phyloP scores from a whole-genome alignment of 2,888 invertebrate species.

The Melinopterus prodromus region DNA sequence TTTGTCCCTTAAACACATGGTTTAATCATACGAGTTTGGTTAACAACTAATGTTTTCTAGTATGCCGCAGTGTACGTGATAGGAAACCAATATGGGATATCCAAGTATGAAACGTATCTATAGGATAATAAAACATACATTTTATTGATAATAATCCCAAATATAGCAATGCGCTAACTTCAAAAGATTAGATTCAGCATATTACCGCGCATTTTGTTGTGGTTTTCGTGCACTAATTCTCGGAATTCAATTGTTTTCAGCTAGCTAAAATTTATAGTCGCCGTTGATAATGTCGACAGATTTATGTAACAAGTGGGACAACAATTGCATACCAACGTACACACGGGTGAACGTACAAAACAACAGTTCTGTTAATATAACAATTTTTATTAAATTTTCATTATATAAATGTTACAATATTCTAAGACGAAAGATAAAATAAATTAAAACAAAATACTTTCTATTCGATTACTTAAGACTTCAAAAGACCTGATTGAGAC shows the following conservation, averaged over 20 bases:
- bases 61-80: too few relatives aligned
- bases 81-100: too few relatives aligned
- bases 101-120: too few relatives aligned
- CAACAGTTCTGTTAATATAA: not conserved
- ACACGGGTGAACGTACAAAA: not conserved
- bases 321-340: not conserved
- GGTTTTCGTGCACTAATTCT: not conserved
- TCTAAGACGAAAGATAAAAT: conserved; percentile 14
- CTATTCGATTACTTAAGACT: conserved; percentile 17
- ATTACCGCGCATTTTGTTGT: not conserved
- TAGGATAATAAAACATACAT: too few relatives aligned
- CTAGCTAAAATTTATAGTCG: not conserved
- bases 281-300: not conserved
- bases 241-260: not conserved
- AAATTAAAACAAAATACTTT: conserved; percentile 22
- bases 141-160: too few relatives aligned
- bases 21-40: too few relatives aligned
- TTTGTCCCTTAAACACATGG: too few relatives aligned
- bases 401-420: not conserved
- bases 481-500: conserved; percentile 73
- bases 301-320: not conserved
- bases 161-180: too few relatives aligned
- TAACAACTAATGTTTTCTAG: too few relatives aligned
- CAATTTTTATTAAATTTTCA: not conserved
- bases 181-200: not conserved